Conservation (phyloP, 2,888 invertebrate species). For the Arge pagana region DNA sequence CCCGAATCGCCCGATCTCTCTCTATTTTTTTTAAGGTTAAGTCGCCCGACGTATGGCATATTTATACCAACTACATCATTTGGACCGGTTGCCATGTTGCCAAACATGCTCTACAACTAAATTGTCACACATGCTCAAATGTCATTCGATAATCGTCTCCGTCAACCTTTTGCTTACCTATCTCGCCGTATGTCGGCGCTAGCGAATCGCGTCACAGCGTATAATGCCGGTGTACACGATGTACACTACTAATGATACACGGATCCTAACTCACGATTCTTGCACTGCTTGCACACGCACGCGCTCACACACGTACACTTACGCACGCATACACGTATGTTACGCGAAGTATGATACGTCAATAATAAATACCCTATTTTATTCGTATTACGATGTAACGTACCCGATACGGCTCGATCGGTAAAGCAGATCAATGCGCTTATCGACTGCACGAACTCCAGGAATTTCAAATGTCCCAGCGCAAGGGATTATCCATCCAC, state of each 20-base stretch:
- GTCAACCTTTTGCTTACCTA: constrained; percentile 19
- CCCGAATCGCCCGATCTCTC: constrained; percentile 27
- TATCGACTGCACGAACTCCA: background rate
- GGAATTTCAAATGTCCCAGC: background rate
- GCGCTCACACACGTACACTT: background rate
- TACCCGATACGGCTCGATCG: no score
- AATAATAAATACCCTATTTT: no score
- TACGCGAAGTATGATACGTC: no score
- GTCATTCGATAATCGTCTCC: constrained; percentile 23
- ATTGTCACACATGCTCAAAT: constrained; percentile 29
- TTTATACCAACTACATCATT: no score
- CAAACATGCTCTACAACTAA: constrained; percentile 24
- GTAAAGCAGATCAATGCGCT: no score
- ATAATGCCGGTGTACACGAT: no score
- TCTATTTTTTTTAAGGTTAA: constrained; percentile 5
- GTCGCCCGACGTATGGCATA: constrained; percentile 25
- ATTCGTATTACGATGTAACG: no score
- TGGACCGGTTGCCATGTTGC: constrained; percentile 31
- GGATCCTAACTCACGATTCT: background rate
- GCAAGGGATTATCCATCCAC: no score
- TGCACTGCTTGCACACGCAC: no score
- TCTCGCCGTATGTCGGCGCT: constrained; percentile 6
- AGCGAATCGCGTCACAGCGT: no score
- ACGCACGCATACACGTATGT: no score
- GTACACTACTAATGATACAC: no score